Conservation (phyloP, 1,140 invertebrate species). For the Berghia stephanieae region DNA sequence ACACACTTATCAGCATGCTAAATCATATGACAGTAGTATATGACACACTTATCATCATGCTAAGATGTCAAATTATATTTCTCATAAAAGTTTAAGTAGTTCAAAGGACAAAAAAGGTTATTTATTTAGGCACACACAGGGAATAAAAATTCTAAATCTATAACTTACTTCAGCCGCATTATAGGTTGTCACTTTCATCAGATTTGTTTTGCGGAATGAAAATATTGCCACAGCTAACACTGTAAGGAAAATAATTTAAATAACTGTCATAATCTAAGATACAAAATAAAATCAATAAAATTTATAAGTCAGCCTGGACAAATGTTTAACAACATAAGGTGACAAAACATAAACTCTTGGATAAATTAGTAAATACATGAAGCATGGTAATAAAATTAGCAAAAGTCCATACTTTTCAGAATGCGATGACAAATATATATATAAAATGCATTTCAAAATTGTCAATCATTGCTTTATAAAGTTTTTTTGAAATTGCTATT, state of each 20-base stretch:
- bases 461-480: too few relatives aligned
- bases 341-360: not conserved
- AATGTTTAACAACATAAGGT: not conserved
- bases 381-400: not conserved
- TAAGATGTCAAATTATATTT: not conserved
- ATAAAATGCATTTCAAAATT: too few relatives aligned
- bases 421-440: not conserved
- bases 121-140: not conserved
- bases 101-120: not conserved
- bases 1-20: not conserved
- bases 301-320: not conserved
- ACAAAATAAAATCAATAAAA: not conserved
- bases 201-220: constrained; percentile 90
- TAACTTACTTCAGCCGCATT: constrained; percentile 80
- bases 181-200: constrained; percentile 86
- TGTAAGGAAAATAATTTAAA: constrained; percentile 36
- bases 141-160: not conserved
- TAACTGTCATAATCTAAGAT: not conserved
- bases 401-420: not conserved
- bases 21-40: not conserved
- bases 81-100: not conserved
- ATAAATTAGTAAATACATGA: not conserved
- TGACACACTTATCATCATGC: not conserved
- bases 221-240: constrained; percentile 87
- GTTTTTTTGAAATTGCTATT: too few relatives aligned